A percentile compares a stretch with the other conserved stretches of the same genome.
These are phyloP conservation scores for Pseudorhiza aurosa DNA, from an alignment of 30 jellyfish, hydroid and myxozoan genomes.

Conservation along the genomic window DNA sequence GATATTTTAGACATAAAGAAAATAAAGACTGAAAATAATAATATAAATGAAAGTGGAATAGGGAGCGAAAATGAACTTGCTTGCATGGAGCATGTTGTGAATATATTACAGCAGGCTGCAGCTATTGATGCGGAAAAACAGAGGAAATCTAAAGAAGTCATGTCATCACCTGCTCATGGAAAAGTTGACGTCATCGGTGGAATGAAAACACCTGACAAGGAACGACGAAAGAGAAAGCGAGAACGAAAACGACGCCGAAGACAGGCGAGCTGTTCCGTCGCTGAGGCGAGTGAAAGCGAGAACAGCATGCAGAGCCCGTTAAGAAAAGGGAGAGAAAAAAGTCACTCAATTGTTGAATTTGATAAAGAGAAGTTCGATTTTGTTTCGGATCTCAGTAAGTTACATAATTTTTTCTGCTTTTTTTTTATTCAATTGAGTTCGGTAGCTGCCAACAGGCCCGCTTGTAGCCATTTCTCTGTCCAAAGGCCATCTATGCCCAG, in stretches of 20 bases:
- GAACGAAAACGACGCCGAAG: slow-evolving; percentile 61
- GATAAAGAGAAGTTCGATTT: slow-evolving; percentile 83
- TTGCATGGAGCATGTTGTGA: slow-evolving; percentile 74
- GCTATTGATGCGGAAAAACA: slow-evolving; percentile 72
- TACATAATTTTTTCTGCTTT: background rate
- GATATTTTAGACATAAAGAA: background rate
- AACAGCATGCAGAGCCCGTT: slow-evolving; percentile 62
- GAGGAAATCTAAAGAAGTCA: slow-evolving; percentile 16
- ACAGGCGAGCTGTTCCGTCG: slow-evolving; percentile 38
- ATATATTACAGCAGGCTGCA: slow-evolving; percentile 73
- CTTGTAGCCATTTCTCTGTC: too few relatives aligned
- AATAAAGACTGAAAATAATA: slow-evolving; percentile 19
- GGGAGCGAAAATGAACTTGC: slow-evolving; percentile 39
- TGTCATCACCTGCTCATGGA: slow-evolving; percentile 24
- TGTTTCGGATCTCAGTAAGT: slow-evolving; percentile 95
- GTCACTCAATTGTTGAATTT: slow-evolving; percentile 48
- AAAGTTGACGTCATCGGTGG: background rate
- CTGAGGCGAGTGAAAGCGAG: slow-evolving; percentile 82
- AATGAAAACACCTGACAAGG: slow-evolving; percentile 55
- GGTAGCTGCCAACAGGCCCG: too few relatives aligned
- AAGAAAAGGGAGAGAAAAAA: slow-evolving; percentile 46
- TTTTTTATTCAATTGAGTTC: too few relatives aligned
- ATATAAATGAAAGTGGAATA: slow-evolving; percentile 13
- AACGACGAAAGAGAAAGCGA: slow-evolving; percentile 56
- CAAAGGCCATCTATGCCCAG: too few relatives aligned